phyloP scores from a whole-genome alignment of 2,888 invertebrate species.

The Coecobrya sp. region DNA sequence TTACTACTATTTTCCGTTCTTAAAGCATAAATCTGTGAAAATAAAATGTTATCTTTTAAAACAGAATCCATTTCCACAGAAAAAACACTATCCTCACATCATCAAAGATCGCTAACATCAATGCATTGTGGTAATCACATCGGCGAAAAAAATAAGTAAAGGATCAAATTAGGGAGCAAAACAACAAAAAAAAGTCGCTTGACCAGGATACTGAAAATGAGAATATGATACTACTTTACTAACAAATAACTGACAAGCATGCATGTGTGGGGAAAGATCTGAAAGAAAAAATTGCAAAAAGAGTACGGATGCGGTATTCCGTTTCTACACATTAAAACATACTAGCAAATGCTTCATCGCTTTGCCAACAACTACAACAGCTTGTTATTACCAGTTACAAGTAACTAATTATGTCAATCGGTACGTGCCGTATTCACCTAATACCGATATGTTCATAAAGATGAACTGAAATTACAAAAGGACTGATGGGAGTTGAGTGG shows the following conservation, averaged over 20 bases:
- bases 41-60: neutral
- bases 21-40: neutral
- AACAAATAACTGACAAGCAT: neutral
- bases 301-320: neutral
- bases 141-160: conserved; percentile 33
- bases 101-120: neutral
- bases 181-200: conserved; percentile 83
- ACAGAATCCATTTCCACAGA: neutral
- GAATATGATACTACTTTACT: conserved; percentile 3
- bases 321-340: neutral
- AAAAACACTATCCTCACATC: neutral
- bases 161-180: conserved; percentile 33
- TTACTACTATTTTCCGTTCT: neutral
- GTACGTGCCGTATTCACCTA: no score
- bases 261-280: neutral
- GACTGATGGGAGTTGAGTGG: no score
- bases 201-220: conserved; percentile 81
- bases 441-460: no score
- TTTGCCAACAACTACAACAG: conserved; percentile 1
- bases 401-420: no score
- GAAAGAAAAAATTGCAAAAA: neutral
- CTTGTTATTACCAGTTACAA: neutral
- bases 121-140: conserved; percentile 3
- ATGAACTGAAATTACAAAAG: no score
- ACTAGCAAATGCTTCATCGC: neutral